Evolutionary conservation across 1,140 invertebrate genomes (phyloP), one percentile per base, ranked within the genome.

Genomic region (Heliconius hewitsoni): DNA sequence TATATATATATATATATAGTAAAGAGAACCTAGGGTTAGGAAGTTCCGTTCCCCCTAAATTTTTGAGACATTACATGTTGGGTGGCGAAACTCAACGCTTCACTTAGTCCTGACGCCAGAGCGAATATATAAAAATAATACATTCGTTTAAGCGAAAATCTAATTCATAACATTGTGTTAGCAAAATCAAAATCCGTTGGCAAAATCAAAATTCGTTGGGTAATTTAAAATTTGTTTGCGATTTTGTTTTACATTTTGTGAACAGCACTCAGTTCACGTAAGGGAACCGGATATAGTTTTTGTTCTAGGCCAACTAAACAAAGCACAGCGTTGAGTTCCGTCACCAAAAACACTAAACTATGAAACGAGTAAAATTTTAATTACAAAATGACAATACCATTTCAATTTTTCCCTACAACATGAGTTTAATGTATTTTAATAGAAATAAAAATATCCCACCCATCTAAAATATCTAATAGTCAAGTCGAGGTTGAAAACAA

Each of bases 401-500:
- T 16, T 46, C 2, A 4, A 16, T 46, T 46, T 46, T 4, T 1
- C 4, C 13, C 42, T 37, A 1, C 42, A 16, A 46, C 16, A 46
- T 13, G 0, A 3, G 13, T 46, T 55, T 8, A n/a, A 55, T 23
- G n/a, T n/a, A 60, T 3, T 60, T 11, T n/a, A 57, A 60, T 8
- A n/a, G 9, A 60, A 60, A 9, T 8, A 60, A 11, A 60, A 60
- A 60, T 8, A 23, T 23, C 2, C n/a, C n/a, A 23, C n/a, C 19
- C 19, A 46, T 16, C 60, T 66, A 27, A 66, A 66, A 66, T 66
- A 66, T 66, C 27, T 66, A 66, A 66, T 66, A 66, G 60, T 30
- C 60, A 66, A 66, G 60, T 30, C 3, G 60, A 16, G 60, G 60
- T 66, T 66, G 60, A 66, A 76, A 42, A 30, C 19, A 52, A 71